These are phyloP conservation scores for Pycnonotus jocosus DNA, from an alignment of 2,113 vertebrate species.

Conservation along the genomic window DNA sequence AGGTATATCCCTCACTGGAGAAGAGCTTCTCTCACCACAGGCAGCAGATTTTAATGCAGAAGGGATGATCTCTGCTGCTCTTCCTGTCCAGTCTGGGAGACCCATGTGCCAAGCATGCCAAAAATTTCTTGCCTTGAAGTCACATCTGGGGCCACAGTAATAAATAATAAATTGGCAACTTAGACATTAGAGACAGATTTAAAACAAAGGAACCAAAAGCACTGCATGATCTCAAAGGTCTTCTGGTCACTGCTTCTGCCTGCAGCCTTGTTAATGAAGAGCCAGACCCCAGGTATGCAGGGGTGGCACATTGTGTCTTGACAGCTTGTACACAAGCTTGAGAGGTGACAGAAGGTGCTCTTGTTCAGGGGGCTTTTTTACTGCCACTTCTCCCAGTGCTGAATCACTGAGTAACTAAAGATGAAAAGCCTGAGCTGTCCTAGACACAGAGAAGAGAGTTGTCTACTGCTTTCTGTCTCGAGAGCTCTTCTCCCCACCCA, in stretches of 20 bases:
- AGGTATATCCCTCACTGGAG: neutral
- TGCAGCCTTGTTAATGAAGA: neutral
- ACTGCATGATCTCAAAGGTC: neutral
- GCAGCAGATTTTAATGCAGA: neutral
- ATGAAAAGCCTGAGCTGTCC: neutral
- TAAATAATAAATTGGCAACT: neutral
- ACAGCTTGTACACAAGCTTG: neutral
- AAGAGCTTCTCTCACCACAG: neutral
- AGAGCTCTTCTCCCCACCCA: neutral
- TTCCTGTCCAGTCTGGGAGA: neutral
- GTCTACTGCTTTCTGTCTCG: neutral
- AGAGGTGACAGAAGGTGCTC: neutral
- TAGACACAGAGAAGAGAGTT: neutral
- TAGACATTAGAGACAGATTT: neutral
- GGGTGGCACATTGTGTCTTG: neutral
- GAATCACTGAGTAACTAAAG: neutral
- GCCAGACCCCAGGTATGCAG: neutral
- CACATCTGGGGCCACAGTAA: neutral
- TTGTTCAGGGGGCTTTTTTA: neutral
- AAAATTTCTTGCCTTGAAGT: neutral
- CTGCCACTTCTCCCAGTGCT: neutral
- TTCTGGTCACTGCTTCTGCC: neutral
- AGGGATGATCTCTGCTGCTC: neutral
- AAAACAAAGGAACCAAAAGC: neutral
- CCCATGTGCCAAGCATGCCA: accelerated